Percentiles rank a stretch among this genome's conserved stretches.
Conservation (phyloP, 2,888 invertebrate species). For the Platypus cylindrus region DNA sequence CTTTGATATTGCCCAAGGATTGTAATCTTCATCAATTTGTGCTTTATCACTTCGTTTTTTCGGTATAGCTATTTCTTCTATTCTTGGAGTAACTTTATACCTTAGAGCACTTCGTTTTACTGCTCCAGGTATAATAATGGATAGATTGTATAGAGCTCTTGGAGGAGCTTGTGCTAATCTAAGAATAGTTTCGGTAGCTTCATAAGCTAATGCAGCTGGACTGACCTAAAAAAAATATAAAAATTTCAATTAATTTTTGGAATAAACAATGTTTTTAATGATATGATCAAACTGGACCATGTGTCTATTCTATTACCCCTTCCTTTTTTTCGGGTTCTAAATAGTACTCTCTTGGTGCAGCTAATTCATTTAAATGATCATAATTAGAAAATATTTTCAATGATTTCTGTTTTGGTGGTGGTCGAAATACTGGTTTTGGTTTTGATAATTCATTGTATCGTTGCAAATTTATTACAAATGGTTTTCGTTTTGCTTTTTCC, state of each 20-base stretch:
- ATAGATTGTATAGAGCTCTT: slow-evolving; percentile 15
- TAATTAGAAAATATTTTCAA: slow-evolving; percentile 17
- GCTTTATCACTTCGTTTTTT: slow-evolving; percentile 28
- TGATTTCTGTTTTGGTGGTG: slow-evolving; percentile 15
- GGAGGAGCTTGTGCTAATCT: slow-evolving; percentile 18
- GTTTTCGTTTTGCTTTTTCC: slow-evolving; percentile 11
- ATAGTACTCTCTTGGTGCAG: slow-evolving; percentile 18
- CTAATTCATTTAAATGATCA: slow-evolving; percentile 17
- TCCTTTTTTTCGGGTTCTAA: slow-evolving; percentile 14
- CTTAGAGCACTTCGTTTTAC: slow-evolving; percentile 19
- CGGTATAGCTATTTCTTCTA: slow-evolving; percentile 28
- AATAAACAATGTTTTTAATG: neutral
- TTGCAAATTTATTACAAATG: slow-evolving; percentile 8
- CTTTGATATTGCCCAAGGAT: slow-evolving; percentile 37
- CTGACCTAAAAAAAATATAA: slow-evolving; percentile 12
- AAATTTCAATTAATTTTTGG: neutral
- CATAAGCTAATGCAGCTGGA: slow-evolving; percentile 19
- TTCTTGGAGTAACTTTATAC: slow-evolving; percentile 25
- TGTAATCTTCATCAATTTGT: slow-evolving; percentile 36
- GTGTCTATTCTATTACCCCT: neutral
- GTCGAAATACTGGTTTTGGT: slow-evolving; percentile 16
- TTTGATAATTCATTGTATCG: slow-evolving; percentile 10
- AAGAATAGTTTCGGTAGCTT: slow-evolving; percentile 19
- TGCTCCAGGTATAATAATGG: slow-evolving; percentile 18
- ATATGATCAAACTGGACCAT: too few relatives aligned